phyloP scores from a whole-genome alignment of 2,797 vertebrate genomes.

The Pelochelys cantorii region DNA sequence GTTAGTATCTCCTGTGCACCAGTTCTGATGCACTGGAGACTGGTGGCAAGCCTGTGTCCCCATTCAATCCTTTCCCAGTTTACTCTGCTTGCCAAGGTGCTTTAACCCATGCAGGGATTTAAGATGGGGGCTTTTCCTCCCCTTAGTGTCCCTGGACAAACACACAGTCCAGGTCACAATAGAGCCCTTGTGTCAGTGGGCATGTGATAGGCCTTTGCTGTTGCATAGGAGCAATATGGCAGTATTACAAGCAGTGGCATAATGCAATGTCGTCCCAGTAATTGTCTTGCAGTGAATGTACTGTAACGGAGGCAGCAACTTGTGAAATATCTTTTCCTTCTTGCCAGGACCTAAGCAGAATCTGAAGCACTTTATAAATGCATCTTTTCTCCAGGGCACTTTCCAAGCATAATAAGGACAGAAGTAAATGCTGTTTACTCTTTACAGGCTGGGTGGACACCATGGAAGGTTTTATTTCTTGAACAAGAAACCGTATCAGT shows the following conservation, averaged over 20 bases:
- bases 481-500: conserved; percentile 40
- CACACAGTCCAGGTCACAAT: not conserved
- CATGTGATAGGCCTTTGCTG: not conserved
- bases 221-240: not conserved
- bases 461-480: conserved; percentile 53
- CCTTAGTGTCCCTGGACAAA: not conserved
- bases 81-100: not conserved
- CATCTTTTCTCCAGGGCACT: conserved; percentile 47
- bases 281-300: not conserved
- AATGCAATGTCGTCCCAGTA: not conserved
- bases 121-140: not conserved
- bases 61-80: not conserved
- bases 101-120: not conserved
- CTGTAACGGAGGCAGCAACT: not conserved
- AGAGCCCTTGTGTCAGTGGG: not conserved
- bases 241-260: not conserved
- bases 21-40: not conserved
- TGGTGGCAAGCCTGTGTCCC: not conserved
- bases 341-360: conserved; percentile 15
- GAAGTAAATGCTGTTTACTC: conserved; percentile 29
- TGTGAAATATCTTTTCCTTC: not conserved
- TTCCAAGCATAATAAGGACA: conserved; percentile 50
- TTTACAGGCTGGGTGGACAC: conserved; percentile 51
- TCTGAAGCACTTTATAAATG: conserved; percentile 17
- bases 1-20: not conserved